phyloP scores from a whole-genome alignment of 2,797 vertebrate genomes.

The Anguilla pacifica region DNA sequence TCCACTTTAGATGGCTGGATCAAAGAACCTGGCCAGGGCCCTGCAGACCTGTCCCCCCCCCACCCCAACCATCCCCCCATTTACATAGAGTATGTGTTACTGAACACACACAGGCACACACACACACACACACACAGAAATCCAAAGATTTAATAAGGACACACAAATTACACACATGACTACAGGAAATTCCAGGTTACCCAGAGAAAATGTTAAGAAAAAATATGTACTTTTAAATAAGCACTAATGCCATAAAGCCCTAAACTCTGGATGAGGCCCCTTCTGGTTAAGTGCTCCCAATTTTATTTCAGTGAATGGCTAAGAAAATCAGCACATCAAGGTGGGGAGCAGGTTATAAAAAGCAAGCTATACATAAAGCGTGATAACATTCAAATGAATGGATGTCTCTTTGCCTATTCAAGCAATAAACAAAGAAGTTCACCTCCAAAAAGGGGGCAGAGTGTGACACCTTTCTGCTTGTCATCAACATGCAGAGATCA shows the following conservation, averaged over 20 bases:
- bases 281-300: no score
- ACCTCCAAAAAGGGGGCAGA: slow-evolving; percentile 49
- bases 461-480: slow-evolving; percentile 58
- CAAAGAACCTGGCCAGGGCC: slow-evolving; percentile 76
- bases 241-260: neutral
- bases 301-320: slow-evolving; percentile 59
- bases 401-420: slow-evolving; percentile 71
- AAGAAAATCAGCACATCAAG: slow-evolving; percentile 56
- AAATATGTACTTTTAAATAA: slow-evolving; percentile 38
- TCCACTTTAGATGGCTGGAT: slow-evolving; percentile 76
- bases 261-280: no score
- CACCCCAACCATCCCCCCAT: slow-evolving; percentile 2
- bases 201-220: slow-evolving; percentile 38
- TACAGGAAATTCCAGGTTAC: slow-evolving; percentile 51
- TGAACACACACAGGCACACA: neutral
- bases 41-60: slow-evolving; percentile 49
- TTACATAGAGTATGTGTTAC: neutral
- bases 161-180: neutral
- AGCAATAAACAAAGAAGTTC: slow-evolving; percentile 65
- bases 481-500: slow-evolving; percentile 36
- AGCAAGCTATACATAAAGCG: slow-evolving; percentile 70
- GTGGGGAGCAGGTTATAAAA: slow-evolving; percentile 57
- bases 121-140: slow-evolving; percentile 24
- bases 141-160: slow-evolving; percentile 6
- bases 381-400: slow-evolving; percentile 76